Conservation (phyloP, 2,113 vertebrate genomes). For the Ptilorrhoa leucosticta region DNA sequence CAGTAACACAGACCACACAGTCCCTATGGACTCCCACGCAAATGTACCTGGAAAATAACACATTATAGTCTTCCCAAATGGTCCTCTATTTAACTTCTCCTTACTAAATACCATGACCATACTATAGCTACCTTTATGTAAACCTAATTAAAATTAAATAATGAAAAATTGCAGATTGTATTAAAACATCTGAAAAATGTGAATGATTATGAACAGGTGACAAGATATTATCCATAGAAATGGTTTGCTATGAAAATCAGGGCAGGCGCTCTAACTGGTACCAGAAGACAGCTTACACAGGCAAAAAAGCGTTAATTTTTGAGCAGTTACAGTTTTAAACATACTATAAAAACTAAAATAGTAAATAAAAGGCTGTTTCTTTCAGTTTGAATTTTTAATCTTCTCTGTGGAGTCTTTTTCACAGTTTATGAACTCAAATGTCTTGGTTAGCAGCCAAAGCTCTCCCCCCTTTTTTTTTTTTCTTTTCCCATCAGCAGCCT, state of each 20-base stretch:
- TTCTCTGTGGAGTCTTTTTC: background rate
- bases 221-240: background rate
- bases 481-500: background rate
- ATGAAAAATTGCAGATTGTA: background rate
- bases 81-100: background rate
- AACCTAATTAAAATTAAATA: background rate
- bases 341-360: background rate
- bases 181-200: background rate
- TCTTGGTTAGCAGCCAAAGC: background rate
- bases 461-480: fast-evolving
- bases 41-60: background rate
- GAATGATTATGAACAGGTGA: background rate
- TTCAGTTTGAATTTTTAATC: background rate
- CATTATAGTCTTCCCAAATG: background rate
- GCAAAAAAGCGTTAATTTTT: background rate
- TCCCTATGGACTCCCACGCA: background rate
- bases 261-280: background rate
- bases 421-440: background rate
- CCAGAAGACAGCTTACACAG: background rate
- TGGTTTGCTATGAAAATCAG: background rate
- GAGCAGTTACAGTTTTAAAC: background rate
- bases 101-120: background rate
- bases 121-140: background rate
- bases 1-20: background rate
- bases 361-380: background rate